Conservation (phyloP, 1,140 invertebrate genomes). For the Liolophura sinensis region DNA sequence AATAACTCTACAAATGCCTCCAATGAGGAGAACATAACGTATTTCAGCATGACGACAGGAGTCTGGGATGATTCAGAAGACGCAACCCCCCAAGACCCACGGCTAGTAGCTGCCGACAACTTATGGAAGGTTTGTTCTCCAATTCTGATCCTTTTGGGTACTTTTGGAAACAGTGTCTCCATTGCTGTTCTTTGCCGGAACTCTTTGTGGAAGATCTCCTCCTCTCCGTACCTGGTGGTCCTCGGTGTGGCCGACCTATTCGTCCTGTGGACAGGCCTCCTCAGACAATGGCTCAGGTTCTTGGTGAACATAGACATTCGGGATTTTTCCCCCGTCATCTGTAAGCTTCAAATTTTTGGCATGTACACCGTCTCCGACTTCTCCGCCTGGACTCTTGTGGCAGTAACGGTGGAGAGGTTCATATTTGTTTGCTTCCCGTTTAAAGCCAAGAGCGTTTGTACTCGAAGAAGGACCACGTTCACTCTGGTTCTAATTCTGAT, state of each 20-base stretch:
- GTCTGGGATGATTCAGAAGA: no score
- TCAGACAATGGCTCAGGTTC: conserved; percentile 29
- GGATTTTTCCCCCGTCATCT: conserved; percentile 9
- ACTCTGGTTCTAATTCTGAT: conserved; percentile 14
- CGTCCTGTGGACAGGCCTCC: conserved; percentile 30
- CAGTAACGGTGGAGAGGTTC: conserved; percentile 36
- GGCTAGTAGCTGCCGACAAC: not conserved
- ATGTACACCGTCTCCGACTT: conserved; percentile 29
- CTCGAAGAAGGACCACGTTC: conserved; percentile 10
- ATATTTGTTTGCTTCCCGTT: conserved; percentile 33
- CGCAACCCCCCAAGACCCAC: not conserved
- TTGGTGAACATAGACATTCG: conserved; percentile 26
- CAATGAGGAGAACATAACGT: no score
- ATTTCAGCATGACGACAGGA: no score
- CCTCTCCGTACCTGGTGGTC: conserved; percentile 23
- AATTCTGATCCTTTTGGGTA: conserved; percentile 26
- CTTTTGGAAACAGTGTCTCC: conserved; percentile 28
- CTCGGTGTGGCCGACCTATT: conserved; percentile 25
- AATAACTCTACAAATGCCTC: no score
- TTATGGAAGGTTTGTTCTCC: conserved; percentile 23
- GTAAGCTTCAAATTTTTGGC: conserved; percentile 29
- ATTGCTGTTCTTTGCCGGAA: conserved; percentile 21
- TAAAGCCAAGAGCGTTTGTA: conserved; percentile 20
- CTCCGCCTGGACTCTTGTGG: conserved; percentile 36
- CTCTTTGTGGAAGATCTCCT: conserved; percentile 11